phyloP scores from a whole-genome alignment of 2,797 vertebrate genomes.

The Peromyscus aztecus region DNA sequence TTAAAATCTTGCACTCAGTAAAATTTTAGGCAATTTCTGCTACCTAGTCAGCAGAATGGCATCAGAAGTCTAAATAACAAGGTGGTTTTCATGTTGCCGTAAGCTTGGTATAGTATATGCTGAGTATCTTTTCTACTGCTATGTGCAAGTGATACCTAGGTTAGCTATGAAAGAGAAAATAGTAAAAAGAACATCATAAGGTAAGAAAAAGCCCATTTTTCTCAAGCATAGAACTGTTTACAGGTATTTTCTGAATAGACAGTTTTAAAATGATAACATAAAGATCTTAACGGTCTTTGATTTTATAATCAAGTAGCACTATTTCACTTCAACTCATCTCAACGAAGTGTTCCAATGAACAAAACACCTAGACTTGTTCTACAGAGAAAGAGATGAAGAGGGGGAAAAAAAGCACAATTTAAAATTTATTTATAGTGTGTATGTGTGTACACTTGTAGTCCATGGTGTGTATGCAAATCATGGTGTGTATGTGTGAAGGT shows the following conservation, averaged over 20 bases:
- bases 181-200: background rate
- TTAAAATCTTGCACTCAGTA: background rate
- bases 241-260: slow-evolving; percentile 12
- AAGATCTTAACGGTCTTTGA: background rate
- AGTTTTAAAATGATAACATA: background rate
- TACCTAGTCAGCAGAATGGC: background rate
- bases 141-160: background rate
- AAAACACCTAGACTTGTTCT: background rate
- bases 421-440: background rate
- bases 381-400: background rate
- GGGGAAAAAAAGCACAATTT: background rate
- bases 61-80: background rate
- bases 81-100: background rate
- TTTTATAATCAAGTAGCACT: background rate
- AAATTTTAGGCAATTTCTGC: background rate
- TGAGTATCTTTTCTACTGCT: background rate
- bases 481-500: background rate
- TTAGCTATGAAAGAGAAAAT: background rate
- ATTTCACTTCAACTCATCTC: background rate
- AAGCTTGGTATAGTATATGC: background rate
- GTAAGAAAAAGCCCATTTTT: background rate
- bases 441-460: background rate
- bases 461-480: background rate
- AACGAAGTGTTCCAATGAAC: background rate
- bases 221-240: background rate